Conservation (phyloP, 2,113 vertebrate genomes). For the Nothocercus nigrocapillus region DNA sequence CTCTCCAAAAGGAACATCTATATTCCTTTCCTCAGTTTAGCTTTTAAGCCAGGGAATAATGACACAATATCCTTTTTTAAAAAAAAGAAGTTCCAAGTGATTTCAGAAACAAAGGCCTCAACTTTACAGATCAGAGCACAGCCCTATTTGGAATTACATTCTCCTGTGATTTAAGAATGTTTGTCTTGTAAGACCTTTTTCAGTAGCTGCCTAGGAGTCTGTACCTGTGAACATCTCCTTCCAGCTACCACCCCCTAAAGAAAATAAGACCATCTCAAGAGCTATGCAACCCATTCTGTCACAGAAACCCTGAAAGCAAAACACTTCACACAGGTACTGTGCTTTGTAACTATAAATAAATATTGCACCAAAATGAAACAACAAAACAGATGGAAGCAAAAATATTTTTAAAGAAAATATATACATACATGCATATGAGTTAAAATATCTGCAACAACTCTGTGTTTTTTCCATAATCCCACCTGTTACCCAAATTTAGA, state of each 20-base stretch:
- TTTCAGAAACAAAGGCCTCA: not conserved
- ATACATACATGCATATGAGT: not conserved
- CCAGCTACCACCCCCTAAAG: not conserved
- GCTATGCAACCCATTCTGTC: not conserved
- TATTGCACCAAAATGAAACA: not conserved
- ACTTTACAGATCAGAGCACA: not conserved
- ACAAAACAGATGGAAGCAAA: not conserved
- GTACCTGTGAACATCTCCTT: not conserved
- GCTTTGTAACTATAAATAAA: not conserved
- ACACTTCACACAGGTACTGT: not conserved
- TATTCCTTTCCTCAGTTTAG: not conserved
- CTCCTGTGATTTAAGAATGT: not conserved
- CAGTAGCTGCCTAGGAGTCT: not conserved
- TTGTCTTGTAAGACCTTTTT: not conserved
- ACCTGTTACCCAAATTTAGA: not conserved
- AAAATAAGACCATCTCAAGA: not conserved
- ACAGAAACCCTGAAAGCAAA: not conserved
- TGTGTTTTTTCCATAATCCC: not conserved
- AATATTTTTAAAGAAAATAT: not conserved
- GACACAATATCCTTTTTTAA: not conserved
- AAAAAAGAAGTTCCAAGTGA: not conserved
- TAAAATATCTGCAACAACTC: not conserved
- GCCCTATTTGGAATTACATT: not conserved
- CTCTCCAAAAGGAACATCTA: not conserved
- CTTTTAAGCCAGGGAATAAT: not conserved